A percentile compares a stretch with the other conserved stretches of the same genome.
These are phyloP conservation scores for Miichthys miiuy DNA, from an alignment of 2,797 vertebrate genomes.

Conservation along the genomic window DNA sequence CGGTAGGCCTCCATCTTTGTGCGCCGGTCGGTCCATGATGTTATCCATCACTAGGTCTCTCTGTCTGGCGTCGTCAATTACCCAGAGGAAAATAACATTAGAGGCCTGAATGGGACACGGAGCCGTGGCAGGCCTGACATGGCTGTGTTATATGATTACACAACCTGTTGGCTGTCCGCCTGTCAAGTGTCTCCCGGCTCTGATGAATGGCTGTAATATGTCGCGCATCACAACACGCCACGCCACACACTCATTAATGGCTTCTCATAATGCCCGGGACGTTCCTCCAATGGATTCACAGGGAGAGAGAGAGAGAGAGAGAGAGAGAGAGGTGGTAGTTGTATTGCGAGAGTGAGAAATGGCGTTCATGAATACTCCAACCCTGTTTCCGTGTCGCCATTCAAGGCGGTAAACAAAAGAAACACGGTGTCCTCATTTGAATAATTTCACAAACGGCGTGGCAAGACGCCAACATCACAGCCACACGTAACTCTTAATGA, in stretches of 20 bases:
- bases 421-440: conserved; percentile 81
- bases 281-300: conserved; percentile 66
- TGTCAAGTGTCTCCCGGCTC: conserved; percentile 83
- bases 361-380: conserved; percentile 76
- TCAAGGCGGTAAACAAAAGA: conserved; percentile 80
- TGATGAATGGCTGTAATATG: conserved; percentile 89
- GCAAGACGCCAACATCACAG: conserved; percentile 61
- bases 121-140: conserved; percentile 81
- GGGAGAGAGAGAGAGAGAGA: not conserved
- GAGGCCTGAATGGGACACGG: conserved; percentile 81
- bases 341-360: conserved; percentile 62
- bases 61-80: conserved; percentile 81
- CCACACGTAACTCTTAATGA: conserved; percentile 59
- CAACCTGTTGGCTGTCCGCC: conserved; percentile 85
- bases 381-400: conserved; percentile 71
- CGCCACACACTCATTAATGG: conserved; percentile 81
- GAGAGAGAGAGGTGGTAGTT: conserved; percentile 27
- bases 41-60: conserved; percentile 79
- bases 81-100: conserved; percentile 84
- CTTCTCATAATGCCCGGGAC: conserved; percentile 73
- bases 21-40: conserved; percentile 64
- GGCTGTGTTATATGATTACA: conserved; percentile 87
- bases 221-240: conserved; percentile 81
- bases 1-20: conserved; percentile 66
- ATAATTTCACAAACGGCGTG: conserved; percentile 81